phyloP scores from a whole-genome alignment of 2,113 vertebrate species.

The Callipepla californica region DNA sequence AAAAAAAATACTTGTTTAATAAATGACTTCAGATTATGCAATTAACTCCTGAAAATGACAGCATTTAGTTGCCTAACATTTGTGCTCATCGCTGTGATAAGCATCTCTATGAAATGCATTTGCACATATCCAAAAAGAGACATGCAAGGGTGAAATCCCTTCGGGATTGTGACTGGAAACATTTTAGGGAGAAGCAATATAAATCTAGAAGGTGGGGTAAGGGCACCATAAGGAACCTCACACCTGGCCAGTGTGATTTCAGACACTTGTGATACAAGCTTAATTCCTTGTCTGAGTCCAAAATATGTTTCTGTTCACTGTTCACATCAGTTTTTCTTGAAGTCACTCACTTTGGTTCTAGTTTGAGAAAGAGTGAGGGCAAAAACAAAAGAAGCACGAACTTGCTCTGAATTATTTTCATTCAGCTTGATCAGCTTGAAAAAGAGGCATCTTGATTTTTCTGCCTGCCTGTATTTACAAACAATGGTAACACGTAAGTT shows the following conservation, averaged over 20 bases:
- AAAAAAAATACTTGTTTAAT: neutral
- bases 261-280: constrained; percentile 2
- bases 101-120: constrained; percentile 11
- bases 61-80: neutral
- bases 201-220: constrained; percentile 28
- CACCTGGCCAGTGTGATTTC: constrained; percentile 13
- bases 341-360: constrained; percentile 6
- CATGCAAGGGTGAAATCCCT: neutral
- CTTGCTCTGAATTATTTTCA: neutral
- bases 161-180: constrained; percentile 9
- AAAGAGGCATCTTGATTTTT: neutral
- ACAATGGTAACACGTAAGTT: neutral
- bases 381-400: constrained; percentile 25
- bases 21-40: neutral
- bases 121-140: neutral
- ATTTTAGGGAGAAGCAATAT: constrained; percentile 4
- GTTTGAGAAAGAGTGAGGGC: neutral
- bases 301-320: neutral
- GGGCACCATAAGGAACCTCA: neutral
- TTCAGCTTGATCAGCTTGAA: neutral
- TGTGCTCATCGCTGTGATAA: neutral
- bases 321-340: neutral
- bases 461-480: neutral
- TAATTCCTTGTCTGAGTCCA: neutral
- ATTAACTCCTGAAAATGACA: neutral